These are phyloP conservation scores for Xiphorhynchus elegans DNA, from an alignment of 2,113 vertebrate genomes.

Conservation along the genomic window DNA sequence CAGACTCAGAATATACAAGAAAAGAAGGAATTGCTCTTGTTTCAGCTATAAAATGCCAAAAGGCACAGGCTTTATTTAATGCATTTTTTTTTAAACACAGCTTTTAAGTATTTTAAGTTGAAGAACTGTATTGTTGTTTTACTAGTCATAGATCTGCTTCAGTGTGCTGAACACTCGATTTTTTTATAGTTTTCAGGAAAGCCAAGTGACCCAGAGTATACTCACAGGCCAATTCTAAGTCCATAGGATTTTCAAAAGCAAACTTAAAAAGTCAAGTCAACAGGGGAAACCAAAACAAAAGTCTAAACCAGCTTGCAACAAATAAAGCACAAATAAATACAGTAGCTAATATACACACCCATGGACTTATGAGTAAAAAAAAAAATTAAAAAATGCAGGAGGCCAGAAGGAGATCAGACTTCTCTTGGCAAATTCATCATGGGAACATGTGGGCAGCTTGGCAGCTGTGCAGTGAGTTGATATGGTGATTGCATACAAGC, in stretches of 20 bases:
- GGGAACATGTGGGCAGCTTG: constrained; percentile 51
- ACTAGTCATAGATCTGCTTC: background rate
- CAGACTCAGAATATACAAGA: background rate
- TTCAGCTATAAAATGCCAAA: background rate
- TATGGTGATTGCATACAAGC: background rate
- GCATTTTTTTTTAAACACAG: background rate
- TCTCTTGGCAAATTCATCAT: constrained; percentile 40
- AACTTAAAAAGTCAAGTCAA: background rate
- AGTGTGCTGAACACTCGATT: fast-evolving
- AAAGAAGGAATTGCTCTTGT: background rate
- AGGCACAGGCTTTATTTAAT: background rate
- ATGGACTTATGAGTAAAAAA: constrained; percentile 15
- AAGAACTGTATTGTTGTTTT: background rate
- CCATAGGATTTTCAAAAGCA: background rate
- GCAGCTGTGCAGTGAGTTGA: background rate
- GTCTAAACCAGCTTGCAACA: background rate
- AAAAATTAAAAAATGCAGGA: constrained; percentile 6
- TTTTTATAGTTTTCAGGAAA: background rate
- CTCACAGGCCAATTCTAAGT: background rate
- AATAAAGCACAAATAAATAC: background rate
- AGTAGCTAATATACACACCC: constrained; percentile 47
- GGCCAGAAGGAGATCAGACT: constrained; percentile 2
- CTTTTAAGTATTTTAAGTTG: background rate
- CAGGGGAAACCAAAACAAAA: background rate
- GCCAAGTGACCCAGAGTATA: background rate